These are phyloP conservation scores for Eristalis pertinax DNA, from an alignment of 2,888 invertebrate genomes.

Conservation along the genomic window DNA sequence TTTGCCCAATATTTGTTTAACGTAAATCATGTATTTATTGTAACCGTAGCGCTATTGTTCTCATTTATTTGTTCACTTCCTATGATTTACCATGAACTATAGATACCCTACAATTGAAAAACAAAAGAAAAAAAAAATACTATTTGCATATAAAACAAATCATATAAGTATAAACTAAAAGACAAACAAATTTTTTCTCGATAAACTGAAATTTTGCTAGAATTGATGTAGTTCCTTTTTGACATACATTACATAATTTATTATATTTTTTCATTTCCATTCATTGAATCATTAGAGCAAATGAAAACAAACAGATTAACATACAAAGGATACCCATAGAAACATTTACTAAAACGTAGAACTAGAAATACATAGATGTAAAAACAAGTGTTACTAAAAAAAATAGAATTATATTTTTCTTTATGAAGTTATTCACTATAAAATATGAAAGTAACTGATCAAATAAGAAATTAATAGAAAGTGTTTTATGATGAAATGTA, in stretches of 20 bases:
- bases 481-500: background rate
- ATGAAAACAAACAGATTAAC: slow-evolving; percentile 14
- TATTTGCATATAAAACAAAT: background rate
- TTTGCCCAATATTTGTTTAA: slow-evolving; percentile 55
- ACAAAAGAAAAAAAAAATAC: slow-evolving; percentile 18
- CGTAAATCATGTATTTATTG: slow-evolving; percentile 40
- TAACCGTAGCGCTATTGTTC: slow-evolving; percentile 50
- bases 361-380: slow-evolving; percentile 52
- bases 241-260: background rate
- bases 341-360: slow-evolving; percentile 61
- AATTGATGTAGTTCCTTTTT: slow-evolving; percentile 58
- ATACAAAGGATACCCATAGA: slow-evolving; percentile 30
- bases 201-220: slow-evolving; percentile 36
- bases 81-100: slow-evolving; percentile 39
- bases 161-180: slow-evolving; percentile 40
- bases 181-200: slow-evolving; percentile 3
- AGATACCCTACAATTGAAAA: slow-evolving; percentile 10
- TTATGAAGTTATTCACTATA: slow-evolving; percentile 50
- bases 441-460: slow-evolving; percentile 18
- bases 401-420: slow-evolving; percentile 65
- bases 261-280: slow-evolving; percentile 31
- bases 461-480: slow-evolving; percentile 5
- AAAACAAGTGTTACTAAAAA: slow-evolving; percentile 57
- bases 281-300: slow-evolving; percentile 18
- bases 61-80: slow-evolving; percentile 44